Evolutionary conservation across 2,113 vertebrate genomes (phyloP), one percentile per base, ranked within the genome.

Genomic region (Narcine bancroftii): DNA sequence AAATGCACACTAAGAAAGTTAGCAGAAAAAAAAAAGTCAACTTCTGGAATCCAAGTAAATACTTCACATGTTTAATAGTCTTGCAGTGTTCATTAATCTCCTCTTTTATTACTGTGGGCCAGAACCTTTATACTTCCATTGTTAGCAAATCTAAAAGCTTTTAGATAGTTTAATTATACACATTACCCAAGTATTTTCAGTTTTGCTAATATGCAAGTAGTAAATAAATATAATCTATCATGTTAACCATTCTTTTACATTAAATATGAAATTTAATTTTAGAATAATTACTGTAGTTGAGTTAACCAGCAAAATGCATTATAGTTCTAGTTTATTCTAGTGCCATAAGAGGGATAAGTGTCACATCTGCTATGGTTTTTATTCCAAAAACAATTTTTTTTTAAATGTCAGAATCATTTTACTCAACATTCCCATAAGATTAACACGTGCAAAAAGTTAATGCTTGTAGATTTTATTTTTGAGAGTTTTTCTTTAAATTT

Each of bases 151-250:
- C 26, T 69, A 47, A 69, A 89, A 65, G 24, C 29, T 69, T 91
- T 42, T 29, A 91, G 65, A 33, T 91, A 91, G 89, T 71, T 69
- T 91, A 91, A 69, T 47, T 26, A 91, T 91, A 66, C 15, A 47
- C 4, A 39, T 6, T 26, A 36, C 42, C 63, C 66, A 42, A 69
- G 39, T 91, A 91, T 66, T 91, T 91, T 66, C 63, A 69, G 65
- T 91, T 63, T 71, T 91, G 39, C 89, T 91, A 66, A 91, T 91
- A 47, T 39, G 85, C 85, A 89, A 89, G 42, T 89, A 91, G 42
- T 47, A 91, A 71, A 91, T 69, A 91, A 71, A 91, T 91, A 69
- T 69, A 69, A 87, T 36, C 81, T 87, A 60, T 69, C 42, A 71
- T 29, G 39, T 91, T 91, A 91, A 91, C 21, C 89, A 91, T 91